A percentile compares a stretch with the other conserved stretches of the same genome.
phyloP scores from a whole-genome alignment of 2,797 vertebrate genomes.

The Gymnoscopelus microlampas region DNA sequence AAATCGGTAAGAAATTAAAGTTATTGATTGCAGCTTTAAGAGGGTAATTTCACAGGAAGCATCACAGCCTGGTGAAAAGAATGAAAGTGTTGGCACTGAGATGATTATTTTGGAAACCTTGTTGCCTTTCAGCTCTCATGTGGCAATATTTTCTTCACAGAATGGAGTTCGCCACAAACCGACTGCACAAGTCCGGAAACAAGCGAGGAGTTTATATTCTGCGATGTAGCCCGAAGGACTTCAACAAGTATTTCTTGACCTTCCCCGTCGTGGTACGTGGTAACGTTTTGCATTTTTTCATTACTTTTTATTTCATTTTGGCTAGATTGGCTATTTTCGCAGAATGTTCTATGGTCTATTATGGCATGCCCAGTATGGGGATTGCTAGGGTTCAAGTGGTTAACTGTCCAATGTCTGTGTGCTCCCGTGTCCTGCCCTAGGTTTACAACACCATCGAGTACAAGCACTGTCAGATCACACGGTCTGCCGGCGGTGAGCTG shows the following conservation, averaged over 20 bases:
- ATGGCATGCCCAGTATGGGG: too few species aligned
- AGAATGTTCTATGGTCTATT: too few species aligned
- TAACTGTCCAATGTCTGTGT: not conserved
- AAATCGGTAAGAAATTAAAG: too few species aligned
- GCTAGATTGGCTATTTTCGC: too few species aligned
- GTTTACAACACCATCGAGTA: slow-evolving; percentile 84
- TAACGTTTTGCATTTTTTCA: too few species aligned
- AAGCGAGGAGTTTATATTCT: slow-evolving; percentile 91
- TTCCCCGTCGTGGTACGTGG: slow-evolving; percentile 89
- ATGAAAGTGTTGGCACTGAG: not conserved
- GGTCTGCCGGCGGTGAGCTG: slow-evolving; percentile 87
- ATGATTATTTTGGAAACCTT: not conserved
- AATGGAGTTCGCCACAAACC: slow-evolving; percentile 92
- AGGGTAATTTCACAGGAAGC: not conserved
- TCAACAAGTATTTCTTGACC: slow-evolving; percentile 94
- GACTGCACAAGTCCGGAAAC: slow-evolving; percentile 89
- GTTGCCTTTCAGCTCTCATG: not conserved
- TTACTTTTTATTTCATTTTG: too few species aligned
- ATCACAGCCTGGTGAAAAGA: not conserved
- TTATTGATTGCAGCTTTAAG: too few species aligned
- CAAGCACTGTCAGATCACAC: slow-evolving; percentile 95
- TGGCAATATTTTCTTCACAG: slow-evolving; percentile 67
- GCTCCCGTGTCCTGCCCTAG: slow-evolving; percentile 45
- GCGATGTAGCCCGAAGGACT: slow-evolving; percentile 95
- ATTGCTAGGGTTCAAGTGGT: too few species aligned